Evolutionary conservation across 2,888 invertebrate species (phyloP).

Genomic region (Steromphala cineraria): DNA sequence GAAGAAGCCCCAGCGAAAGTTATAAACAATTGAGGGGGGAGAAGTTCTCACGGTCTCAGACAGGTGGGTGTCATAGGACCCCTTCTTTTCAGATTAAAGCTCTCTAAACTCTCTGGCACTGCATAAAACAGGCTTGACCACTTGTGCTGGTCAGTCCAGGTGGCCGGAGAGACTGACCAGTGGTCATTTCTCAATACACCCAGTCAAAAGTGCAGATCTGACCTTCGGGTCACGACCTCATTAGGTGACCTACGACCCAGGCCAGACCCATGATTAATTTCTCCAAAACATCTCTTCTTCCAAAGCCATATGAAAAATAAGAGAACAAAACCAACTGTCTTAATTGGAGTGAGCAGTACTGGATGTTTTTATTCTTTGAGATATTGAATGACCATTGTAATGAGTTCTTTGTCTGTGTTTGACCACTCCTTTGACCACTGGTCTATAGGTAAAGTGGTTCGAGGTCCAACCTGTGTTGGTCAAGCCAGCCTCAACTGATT

Average conservation of each 20-base stretch:
- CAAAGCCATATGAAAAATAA: neutral
- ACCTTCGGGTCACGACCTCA: slow-evolving; percentile 35
- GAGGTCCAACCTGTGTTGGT: neutral
- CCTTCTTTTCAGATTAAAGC: slow-evolving; percentile 12
- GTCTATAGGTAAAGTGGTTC: neutral
- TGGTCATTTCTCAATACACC: slow-evolving; percentile 16
- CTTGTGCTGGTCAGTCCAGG: slow-evolving; percentile 6
- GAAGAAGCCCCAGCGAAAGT: neutral
- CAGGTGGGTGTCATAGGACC: slow-evolving; percentile 9
- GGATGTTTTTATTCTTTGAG: neutral
- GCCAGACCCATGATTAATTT: slow-evolving; percentile 42
- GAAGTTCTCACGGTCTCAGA: neutral
- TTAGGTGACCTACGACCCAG: slow-evolving; percentile 36
- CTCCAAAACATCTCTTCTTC: slow-evolving; percentile 20
- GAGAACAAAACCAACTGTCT: slow-evolving; percentile 24
- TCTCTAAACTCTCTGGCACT: slow-evolving; percentile 13
- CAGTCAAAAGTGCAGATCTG: slow-evolving; percentile 39
- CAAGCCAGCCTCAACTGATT: neutral
- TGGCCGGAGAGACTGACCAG: slow-evolving; percentile 11
- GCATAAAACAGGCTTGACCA: slow-evolving; percentile 21
- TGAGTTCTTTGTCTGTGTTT: neutral
- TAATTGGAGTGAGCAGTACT: slow-evolving; percentile 21
- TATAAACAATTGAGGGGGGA: neutral
- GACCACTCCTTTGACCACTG: neutral
- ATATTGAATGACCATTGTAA: slow-evolving; percentile 2